Percentiles rank a stretch among this genome's conserved stretches.
Evolutionary conservation across 2,797 vertebrate species (phyloP).

Genomic region (Labeo calbasu): DNA sequence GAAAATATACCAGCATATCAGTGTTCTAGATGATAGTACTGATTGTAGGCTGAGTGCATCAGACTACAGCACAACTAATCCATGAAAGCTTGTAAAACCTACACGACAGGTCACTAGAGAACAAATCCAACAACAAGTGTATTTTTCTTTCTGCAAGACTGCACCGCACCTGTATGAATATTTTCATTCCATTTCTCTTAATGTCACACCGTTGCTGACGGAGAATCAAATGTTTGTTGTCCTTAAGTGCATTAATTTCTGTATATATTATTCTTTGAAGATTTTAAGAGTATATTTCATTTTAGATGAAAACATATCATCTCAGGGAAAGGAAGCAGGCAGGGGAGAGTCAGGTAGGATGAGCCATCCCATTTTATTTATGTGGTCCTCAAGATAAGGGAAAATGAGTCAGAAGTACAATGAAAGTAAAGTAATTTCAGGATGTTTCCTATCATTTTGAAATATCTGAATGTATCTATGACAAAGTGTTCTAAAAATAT

Average conservation of each 20-base stretch:
- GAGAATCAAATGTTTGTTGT: background rate
- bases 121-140: background rate
- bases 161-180: background rate
- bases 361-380: too few species aligned
- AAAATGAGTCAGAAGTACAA: too few species aligned
- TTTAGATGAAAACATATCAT: background rate
- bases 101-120: background rate
- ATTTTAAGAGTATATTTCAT: background rate
- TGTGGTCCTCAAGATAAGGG: too few species aligned
- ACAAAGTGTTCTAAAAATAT: too few species aligned
- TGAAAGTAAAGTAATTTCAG: too few species aligned
- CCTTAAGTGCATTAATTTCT: background rate
- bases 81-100: background rate
- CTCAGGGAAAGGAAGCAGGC: background rate
- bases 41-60: background rate
- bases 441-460: too few species aligned
- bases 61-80: background rate
- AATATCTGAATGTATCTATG: too few species aligned
- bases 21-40: background rate
- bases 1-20: background rate
- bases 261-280: background rate
- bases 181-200: background rate
- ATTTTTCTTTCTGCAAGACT: constrained; percentile 4
- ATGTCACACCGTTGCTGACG: background rate
- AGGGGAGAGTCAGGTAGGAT: too few species aligned